Base-by-base conservation (phyloP, 2,113 vertebrate genomes). In the Protomyctophum bolini region DNA sequence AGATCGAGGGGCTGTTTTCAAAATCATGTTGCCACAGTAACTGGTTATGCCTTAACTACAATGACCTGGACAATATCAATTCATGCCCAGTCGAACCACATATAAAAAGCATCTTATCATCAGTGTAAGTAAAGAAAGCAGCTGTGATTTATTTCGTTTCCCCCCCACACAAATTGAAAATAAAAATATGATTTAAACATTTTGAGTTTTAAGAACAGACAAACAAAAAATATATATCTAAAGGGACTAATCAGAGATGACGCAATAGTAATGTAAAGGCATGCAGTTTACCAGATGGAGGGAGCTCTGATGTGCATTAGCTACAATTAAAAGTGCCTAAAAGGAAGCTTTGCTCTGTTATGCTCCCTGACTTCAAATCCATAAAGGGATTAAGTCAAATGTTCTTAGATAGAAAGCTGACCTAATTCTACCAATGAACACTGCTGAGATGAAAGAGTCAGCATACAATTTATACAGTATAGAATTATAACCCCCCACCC, bases 1-100 rank as follows among this genome's bases (percentile, higher is more conserved):
- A n/a, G 67, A 80, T 64, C 75, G 68, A 52, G 64, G 57, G 84
- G 87, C 77, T 86, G 75, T 84, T 88, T 91, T 89, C 80, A 82
- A 90, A 87, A 87, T 81, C 63, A 15, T 5, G 82, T 88, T 89
- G 82, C 85, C 83, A 85, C 86, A 83, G 86, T 83, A 87, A 89
- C 85, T 12, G 68, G 11, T 70, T 66, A 66, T 66, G 73, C 58
- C 75, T 29, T 41, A 69, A 71, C 47, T 75, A 74, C 57, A 56
- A 46, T 70, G 58, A 75, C 63, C 28, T 49, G 62, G 63, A 41
- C 33, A 41, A 6, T 41, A 41, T 6, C 33, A 41, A 41, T 41
- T 41, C 33, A 41, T 41, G 33, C 65, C 49, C 29, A 66, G 70
- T 83, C 72, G 71, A 52, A 55, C 58, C 12, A 65, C 56, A 63